Evolutionary conservation across 2,888 invertebrate species (phyloP).

Genomic region (Drosophila limbata): DNA sequence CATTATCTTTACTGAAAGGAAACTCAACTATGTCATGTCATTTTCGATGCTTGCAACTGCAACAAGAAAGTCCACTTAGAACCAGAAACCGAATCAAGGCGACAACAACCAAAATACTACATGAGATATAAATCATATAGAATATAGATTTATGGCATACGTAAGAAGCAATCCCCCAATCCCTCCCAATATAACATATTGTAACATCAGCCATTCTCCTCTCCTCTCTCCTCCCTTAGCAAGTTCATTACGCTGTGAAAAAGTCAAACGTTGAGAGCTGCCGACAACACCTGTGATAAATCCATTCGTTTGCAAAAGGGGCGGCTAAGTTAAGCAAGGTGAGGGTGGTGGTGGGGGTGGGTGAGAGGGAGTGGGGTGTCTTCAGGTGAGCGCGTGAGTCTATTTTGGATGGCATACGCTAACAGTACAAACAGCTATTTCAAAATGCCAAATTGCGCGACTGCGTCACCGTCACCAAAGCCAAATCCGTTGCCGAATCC

Average conservation of each 20-base stretch:
- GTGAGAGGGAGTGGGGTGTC: not conserved
- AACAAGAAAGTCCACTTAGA: constrained; percentile 59
- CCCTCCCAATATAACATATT: too few species aligned
- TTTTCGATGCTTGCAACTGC: constrained; percentile 24
- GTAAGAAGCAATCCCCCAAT: constrained; percentile 22
- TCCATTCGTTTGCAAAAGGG: constrained; percentile 59
- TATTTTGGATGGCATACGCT: constrained; percentile 62
- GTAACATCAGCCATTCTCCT: too few species aligned
- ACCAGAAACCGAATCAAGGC: constrained; percentile 59
- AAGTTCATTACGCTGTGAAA: constrained; percentile 75
- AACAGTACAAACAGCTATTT: constrained; percentile 59
- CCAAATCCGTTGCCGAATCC: constrained; percentile 7
- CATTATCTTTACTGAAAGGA: not conserved
- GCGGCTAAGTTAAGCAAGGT: not conserved
- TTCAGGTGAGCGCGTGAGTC: constrained; percentile 72
- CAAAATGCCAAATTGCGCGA: constrained; percentile 75
- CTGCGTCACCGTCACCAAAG: constrained; percentile 67
- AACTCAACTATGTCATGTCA: constrained; percentile 10
- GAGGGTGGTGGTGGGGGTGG: not conserved
- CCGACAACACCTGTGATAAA: constrained; percentile 81
- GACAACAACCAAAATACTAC: constrained; percentile 33
- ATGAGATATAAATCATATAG: constrained; percentile 46
- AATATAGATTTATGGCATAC: constrained; percentile 39
- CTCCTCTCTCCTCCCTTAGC: constrained; percentile 22
- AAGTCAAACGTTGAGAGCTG: constrained; percentile 52